Evolutionary conservation across 2,797 vertebrate genomes (phyloP).

Genomic region (Myoxocephalus aenaeus): DNA sequence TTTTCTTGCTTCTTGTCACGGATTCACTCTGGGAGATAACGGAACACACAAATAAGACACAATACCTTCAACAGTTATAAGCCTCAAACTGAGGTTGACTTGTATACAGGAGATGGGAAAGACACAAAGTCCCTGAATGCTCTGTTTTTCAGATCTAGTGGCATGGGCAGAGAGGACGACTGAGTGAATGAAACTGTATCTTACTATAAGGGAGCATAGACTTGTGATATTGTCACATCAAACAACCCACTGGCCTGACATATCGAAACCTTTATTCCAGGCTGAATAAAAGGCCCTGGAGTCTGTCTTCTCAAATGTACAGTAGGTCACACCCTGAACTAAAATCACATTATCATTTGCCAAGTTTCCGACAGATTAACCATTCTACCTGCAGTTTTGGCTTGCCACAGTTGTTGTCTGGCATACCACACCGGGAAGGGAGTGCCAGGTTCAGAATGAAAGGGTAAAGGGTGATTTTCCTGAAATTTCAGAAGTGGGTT

Average conservation of each 20-base stretch:
- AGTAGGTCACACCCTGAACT: slow-evolving; percentile 52
- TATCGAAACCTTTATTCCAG: slow-evolving; percentile 42
- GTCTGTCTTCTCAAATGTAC: slow-evolving; percentile 20
- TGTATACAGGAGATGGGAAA: slow-evolving; percentile 32
- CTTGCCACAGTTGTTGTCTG: slow-evolving; percentile 45
- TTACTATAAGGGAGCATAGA: slow-evolving; percentile 18
- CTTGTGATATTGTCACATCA: slow-evolving; percentile 34
- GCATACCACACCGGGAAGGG: slow-evolving; percentile 55
- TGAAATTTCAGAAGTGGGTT: slow-evolving; percentile 75
- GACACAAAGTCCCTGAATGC: slow-evolving; percentile 8
- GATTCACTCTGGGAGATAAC: slow-evolving; percentile 41
- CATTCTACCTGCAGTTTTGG: slow-evolving; percentile 68
- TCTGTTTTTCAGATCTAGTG: slow-evolving; percentile 17
- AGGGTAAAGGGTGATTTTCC: slow-evolving; percentile 73
- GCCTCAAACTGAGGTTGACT: slow-evolving; percentile 16
- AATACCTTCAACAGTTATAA: slow-evolving; percentile 27
- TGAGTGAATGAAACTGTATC: not conserved
- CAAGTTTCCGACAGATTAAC: slow-evolving; percentile 71
- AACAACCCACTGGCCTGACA: slow-evolving; percentile 17
- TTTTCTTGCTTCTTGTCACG: slow-evolving; percentile 21
- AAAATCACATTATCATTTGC: slow-evolving; percentile 57
- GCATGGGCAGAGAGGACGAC: slow-evolving; percentile 10
- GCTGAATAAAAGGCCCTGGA: slow-evolving; percentile 8
- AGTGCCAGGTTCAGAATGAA: slow-evolving; percentile 68
- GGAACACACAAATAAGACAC: slow-evolving; percentile 48